Evolutionary conservation across 2,797 vertebrate species (phyloP).

Genomic region (Pipistrellus pipistrellus): DNA sequence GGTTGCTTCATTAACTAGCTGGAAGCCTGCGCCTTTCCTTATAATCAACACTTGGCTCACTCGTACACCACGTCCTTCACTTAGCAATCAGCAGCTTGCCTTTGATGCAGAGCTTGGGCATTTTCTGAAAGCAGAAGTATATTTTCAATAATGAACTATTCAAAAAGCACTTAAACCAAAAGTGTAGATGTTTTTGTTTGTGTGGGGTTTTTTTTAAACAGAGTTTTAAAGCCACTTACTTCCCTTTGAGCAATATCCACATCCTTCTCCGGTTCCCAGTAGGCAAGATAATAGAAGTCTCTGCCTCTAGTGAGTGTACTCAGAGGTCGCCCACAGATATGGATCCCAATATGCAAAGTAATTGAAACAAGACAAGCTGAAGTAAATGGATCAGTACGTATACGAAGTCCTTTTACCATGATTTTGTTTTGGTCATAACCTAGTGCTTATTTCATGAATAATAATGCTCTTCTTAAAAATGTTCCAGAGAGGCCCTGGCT

Average conservation of each 20-base stretch:
- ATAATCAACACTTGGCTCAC: neutral
- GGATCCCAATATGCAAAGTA: neutral
- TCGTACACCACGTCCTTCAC: neutral
- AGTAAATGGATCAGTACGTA: neutral
- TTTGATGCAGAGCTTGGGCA: constrained; percentile 51
- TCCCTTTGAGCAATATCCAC: constrained; percentile 29
- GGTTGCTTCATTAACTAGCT: constrained; percentile 73
- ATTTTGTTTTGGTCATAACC: constrained; percentile 18
- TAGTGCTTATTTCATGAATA: constrained; percentile 59
- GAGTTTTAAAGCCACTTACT: constrained; percentile 50
- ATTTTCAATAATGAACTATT: constrained; percentile 75
- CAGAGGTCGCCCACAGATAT: neutral
- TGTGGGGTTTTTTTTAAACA: neutral
- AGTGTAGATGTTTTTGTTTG: neutral
- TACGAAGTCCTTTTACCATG: neutral
- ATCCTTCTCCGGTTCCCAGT: constrained; percentile 41
- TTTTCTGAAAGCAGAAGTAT: constrained; percentile 73
- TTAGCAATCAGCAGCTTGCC: constrained; percentile 49
- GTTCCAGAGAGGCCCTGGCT: neutral
- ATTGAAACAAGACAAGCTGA: neutral
- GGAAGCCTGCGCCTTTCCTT: constrained; percentile 43
- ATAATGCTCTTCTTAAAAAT: constrained; percentile 29
- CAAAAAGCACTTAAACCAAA: constrained; percentile 61
- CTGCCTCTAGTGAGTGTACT: constrained; percentile 41
- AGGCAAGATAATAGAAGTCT: constrained; percentile 64